phyloP scores from a whole-genome alignment of 1,140 invertebrate genomes.

The Theocolax elegans region DNA sequence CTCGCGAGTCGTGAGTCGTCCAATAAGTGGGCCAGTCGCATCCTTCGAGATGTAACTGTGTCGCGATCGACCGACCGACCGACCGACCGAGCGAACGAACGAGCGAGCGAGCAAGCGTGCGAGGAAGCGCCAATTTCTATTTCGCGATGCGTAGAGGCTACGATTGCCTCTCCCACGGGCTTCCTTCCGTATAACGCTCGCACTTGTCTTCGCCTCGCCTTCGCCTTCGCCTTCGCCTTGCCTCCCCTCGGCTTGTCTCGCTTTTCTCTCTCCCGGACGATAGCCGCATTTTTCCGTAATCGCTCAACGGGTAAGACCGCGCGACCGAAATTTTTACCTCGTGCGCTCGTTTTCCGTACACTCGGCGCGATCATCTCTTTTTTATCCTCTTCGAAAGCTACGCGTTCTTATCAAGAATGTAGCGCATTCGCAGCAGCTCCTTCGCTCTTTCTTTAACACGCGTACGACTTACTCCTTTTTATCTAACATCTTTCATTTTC shows the following conservation, averaged over 20 bases:
- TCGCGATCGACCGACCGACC: conserved; percentile 44
- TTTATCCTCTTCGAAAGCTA: too few relatives aligned
- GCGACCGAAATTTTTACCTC: conserved; percentile 37
- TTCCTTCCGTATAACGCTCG: not conserved
- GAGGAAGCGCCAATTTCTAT: conserved; percentile 60
- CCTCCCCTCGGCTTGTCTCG: conserved; percentile 17
- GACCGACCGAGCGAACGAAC: too few relatives aligned
- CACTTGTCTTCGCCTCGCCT: too few relatives aligned
- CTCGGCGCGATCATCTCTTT: too few relatives aligned
- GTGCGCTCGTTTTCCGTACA: not conserved
- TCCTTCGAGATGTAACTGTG: conserved; percentile 60
- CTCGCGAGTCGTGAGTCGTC: too few relatives aligned
- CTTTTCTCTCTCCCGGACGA: not conserved
- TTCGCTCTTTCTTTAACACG: too few relatives aligned
- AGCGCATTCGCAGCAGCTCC: too few relatives aligned
- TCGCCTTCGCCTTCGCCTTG: conserved; percentile 26
- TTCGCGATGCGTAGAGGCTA: conserved; percentile 56
- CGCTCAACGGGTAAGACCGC: too few relatives aligned
- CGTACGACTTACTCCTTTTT: too few relatives aligned
- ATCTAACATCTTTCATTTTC: too few relatives aligned
- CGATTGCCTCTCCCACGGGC: too few relatives aligned
- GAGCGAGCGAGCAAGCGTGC: not conserved
- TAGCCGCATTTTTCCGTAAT: conserved; percentile 27
- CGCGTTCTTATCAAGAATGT: too few relatives aligned
- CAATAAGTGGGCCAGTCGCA: conserved; percentile 62